Base-by-base conservation (phyloP, 2,888 invertebrate genomes). In the Priocnemis perturbator region DNA sequence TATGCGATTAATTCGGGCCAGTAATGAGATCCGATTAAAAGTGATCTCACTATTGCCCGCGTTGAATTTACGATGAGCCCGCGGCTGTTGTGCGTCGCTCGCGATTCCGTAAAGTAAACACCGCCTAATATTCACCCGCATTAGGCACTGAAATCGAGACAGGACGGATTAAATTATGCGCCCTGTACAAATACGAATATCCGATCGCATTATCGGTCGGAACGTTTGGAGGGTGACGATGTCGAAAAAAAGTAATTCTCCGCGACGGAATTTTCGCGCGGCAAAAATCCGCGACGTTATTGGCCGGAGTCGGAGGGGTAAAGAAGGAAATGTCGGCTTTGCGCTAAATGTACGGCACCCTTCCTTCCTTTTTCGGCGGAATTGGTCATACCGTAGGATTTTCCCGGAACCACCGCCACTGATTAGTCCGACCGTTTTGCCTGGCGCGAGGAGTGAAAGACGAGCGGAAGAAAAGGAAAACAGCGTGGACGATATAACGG, bases 311-410 rank as follows among this genome's bases (percentile, higher is more conserved):
- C n/a, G n/a, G 37, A 11, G 37, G 37, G 62, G 52, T 23, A 65
- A 60, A 70, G 56, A 30, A 70, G 69, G 69, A 60, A 77, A 75
- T 53, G 69, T 69, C 60, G 67, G 66, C 67, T 69, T 67, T 60
- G 64, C 56, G 37, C 45, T 45, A 63, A 69, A 65, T 60, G 69
- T 78, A 61, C 66, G 62, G 65, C 64, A 47, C 21, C 66, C 61
- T 57, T 53, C 21, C 20, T 21, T 53, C 56, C 53, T 58, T 21
- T 37, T 21, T 3, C 30, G 23, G 19, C 67, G 69, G 65, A 79
- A 79, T 76, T 76, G 78, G 74, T 78, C 74, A 77, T 74, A 79
- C 73, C 76, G 74, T 68, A 37, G 74, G 74, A 79, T 79, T 81
- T 75, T 66, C 72, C 60, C 67, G 53, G 67, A 72, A 53, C 69